Evolutionary conservation across 1,140 invertebrate species (phyloP).

Genomic region (Doryteuthis pealeii): DNA sequence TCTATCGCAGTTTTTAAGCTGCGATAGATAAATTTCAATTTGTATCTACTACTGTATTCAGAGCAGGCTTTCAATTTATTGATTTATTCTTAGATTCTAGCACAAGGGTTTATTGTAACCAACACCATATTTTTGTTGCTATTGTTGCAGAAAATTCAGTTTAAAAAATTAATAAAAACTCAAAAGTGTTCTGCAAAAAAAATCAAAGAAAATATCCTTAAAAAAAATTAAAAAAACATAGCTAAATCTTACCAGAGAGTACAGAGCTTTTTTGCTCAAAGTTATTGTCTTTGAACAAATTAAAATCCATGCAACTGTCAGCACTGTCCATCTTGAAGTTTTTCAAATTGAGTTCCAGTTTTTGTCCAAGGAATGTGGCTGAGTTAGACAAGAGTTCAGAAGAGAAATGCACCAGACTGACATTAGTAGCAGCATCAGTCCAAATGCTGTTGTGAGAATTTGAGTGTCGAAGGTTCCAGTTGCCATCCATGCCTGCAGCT

Average conservation of each 20-base stretch:
- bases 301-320: not conserved
- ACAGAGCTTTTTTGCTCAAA: not conserved
- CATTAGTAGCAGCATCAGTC: slow-evolving; percentile 33
- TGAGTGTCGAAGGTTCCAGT: not conserved
- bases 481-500: not conserved
- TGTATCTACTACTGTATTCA: no score
- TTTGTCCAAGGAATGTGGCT: slow-evolving; percentile 46
- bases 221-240: not conserved
- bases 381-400: slow-evolving; percentile 50
- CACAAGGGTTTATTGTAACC: no score
- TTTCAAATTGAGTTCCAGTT: slow-evolving; percentile 36
- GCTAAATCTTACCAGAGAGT: not conserved
- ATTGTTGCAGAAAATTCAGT: no score
- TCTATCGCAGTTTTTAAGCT: no score
- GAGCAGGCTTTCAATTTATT: no score
- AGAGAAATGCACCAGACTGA: slow-evolving; percentile 46
- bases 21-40: no score
- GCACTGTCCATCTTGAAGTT: not conserved
- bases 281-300: not conserved
- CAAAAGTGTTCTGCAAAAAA: no score
- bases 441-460: slow-evolving; percentile 18
- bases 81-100: no score
- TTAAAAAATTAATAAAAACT: no score
- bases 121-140: no score
- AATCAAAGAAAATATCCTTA: no score